phyloP scores from a whole-genome alignment of 2,888 invertebrate species.

The Acrobasis repandana region DNA sequence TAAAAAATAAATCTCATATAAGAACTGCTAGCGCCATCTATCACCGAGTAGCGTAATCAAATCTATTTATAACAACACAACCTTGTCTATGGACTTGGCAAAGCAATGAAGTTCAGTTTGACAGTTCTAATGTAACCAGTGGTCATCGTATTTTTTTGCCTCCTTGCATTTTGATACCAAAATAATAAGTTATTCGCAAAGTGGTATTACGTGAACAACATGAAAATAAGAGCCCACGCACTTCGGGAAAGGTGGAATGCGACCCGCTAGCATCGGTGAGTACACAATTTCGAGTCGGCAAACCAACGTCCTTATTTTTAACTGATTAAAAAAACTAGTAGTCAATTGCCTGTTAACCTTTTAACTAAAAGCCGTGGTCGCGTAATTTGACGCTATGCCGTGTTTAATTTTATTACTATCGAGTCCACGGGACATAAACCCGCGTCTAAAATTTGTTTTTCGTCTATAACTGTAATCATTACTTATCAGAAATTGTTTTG shows the following conservation, averaged over 20 bases:
- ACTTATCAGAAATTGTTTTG: constrained; percentile 74
- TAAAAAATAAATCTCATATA: background rate
- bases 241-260: constrained; percentile 78
- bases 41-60: constrained; percentile 51
- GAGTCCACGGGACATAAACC: constrained; percentile 68
- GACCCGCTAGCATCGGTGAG: constrained; percentile 79
- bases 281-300: constrained; percentile 47
- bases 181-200: constrained; percentile 80
- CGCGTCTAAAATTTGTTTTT: constrained; percentile 37
- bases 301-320: constrained; percentile 76
- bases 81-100: constrained; percentile 79
- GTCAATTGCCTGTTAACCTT: constrained; percentile 84
- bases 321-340: constrained; percentile 82
- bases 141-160: constrained; percentile 80
- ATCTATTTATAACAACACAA: constrained; percentile 69
- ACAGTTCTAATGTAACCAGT: constrained; percentile 79
- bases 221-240: constrained; percentile 81
- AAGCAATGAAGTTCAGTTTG: constrained; percentile 79
- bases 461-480: constrained; percentile 57
- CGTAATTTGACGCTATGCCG: constrained; percentile 81
- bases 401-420: constrained; percentile 82
- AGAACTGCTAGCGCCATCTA: constrained; percentile 50
- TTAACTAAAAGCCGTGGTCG: constrained; percentile 82
- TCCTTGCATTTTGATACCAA: constrained; percentile 82
- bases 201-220: constrained; percentile 82